Evolutionary conservation across 2,888 invertebrate species (phyloP).

Genomic region (Pheosia tremula): DNA sequence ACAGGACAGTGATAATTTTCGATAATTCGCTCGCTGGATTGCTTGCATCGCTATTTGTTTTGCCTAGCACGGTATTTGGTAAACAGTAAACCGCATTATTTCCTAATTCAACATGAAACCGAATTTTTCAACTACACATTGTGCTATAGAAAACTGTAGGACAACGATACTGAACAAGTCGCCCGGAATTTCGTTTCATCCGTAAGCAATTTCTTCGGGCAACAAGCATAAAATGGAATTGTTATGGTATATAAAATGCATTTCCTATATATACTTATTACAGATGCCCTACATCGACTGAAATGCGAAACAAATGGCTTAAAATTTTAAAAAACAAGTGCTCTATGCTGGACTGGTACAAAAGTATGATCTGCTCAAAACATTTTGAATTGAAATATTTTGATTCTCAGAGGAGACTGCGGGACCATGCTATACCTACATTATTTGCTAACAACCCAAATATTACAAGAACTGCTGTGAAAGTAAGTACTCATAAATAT

Average conservation of each 20-base stretch:
- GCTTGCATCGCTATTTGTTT: too few relatives aligned
- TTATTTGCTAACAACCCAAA: constrained; percentile 46
- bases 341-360: constrained; percentile 63
- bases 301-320: constrained; percentile 71
- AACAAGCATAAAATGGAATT: neutral
- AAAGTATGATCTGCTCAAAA: constrained; percentile 70
- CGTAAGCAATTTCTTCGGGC: constrained; percentile 50
- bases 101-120: constrained; percentile 16
- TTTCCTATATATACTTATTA: constrained; percentile 17
- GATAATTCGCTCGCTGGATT: too few relatives aligned
- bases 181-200: constrained; percentile 59
- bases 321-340: constrained; percentile 64
- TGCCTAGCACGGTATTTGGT: too few relatives aligned
- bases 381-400: constrained; percentile 72
- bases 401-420: constrained; percentile 62
- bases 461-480: constrained; percentile 23
- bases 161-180: constrained; percentile 62
- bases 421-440: constrained; percentile 67
- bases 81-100: neutral
- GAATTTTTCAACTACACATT: constrained; percentile 55
- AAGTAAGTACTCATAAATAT: constrained; percentile 37
- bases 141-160: constrained; percentile 67
- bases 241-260: too few relatives aligned
- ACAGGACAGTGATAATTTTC: too few relatives aligned
- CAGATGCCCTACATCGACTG: constrained; percentile 63